Percentiles rank a stretch among this genome's conserved stretches.
Evolutionary conservation across 2,888 invertebrate genomes (phyloP).

Genomic region (Metalampra italica): DNA sequence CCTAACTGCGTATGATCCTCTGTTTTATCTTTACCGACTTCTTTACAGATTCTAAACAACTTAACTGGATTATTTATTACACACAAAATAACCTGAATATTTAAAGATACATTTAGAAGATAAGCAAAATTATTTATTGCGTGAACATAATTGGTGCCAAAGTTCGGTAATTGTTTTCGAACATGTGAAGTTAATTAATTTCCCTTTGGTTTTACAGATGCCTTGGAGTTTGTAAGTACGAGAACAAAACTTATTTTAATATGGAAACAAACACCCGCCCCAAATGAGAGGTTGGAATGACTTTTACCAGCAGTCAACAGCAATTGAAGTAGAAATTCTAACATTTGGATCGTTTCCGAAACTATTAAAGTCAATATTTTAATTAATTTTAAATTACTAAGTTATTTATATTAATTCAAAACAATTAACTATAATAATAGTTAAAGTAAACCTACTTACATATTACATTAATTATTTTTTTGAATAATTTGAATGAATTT

Average conservation of each 20-base stretch:
- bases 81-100: too few species aligned
- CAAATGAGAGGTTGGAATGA: background rate
- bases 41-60: too few species aligned
- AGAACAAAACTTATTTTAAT: slow-evolving; percentile 2
- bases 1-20: too few species aligned
- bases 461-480: too few species aligned
- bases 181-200: slow-evolving; percentile 32
- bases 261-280: slow-evolving; percentile 1
- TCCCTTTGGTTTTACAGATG: slow-evolving; percentile 22
- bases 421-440: too few species aligned
- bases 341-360: background rate
- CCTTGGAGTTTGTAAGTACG: slow-evolving; percentile 1
- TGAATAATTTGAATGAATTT: too few species aligned
- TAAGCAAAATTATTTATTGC: slow-evolving; percentile 6
- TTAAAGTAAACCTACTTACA: too few species aligned
- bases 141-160: slow-evolving; percentile 21
- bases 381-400: too few species aligned
- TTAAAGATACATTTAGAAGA: background rate
- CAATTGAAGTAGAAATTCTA: background rate
- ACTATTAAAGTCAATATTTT: background rate
- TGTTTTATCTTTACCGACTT: too few species aligned
- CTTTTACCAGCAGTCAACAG: background rate
- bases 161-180: slow-evolving; percentile 30
- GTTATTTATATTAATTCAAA: too few species aligned
- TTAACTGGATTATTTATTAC: too few species aligned